A percentile compares a stretch with the other conserved stretches of the same genome.
These are phyloP conservation scores for Peromyscus melanophrys DNA, from an alignment of 2,797 vertebrate genomes.

Conservation along the genomic window DNA sequence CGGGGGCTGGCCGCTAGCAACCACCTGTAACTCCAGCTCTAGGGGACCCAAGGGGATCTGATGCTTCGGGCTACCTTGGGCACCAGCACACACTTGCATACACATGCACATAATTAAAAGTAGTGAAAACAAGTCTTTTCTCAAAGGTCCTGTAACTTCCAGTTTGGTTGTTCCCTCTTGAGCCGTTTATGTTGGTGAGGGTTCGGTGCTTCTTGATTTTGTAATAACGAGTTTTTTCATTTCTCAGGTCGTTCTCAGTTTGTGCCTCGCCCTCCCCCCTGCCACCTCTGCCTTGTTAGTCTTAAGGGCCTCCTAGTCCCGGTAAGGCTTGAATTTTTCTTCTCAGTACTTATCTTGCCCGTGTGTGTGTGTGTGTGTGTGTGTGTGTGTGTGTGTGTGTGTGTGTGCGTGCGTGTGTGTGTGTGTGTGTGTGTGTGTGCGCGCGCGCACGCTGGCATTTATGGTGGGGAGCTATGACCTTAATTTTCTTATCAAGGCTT, in stretches of 20 bases:
- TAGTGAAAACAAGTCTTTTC: not conserved
- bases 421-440: not conserved
- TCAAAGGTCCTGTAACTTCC: not conserved
- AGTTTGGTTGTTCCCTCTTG: not conserved
- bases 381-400: not conserved
- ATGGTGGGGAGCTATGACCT: not conserved
- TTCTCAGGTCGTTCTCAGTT: conserved; percentile 49
- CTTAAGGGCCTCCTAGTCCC: not conserved
- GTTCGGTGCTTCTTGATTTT: not conserved
- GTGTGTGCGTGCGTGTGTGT: not conserved
- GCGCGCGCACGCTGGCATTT: not conserved
- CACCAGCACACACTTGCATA: not conserved
- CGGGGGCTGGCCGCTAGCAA: too few species aligned
- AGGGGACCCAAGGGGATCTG: not conserved
- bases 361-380: not conserved
- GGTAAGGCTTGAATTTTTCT: conserved; percentile 46
- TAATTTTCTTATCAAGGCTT: not conserved
- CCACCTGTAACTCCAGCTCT: not conserved
- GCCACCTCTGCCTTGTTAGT: not conserved
- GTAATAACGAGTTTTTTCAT: conserved; percentile 10
- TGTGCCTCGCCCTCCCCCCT: not conserved
- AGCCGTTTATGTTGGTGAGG: not conserved
- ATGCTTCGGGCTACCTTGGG: not conserved
- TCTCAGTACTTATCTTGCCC: not conserved
- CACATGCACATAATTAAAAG: not conserved